Conservation (phyloP, 2,113 vertebrate genomes). For the Xenopus laevis region DNA sequence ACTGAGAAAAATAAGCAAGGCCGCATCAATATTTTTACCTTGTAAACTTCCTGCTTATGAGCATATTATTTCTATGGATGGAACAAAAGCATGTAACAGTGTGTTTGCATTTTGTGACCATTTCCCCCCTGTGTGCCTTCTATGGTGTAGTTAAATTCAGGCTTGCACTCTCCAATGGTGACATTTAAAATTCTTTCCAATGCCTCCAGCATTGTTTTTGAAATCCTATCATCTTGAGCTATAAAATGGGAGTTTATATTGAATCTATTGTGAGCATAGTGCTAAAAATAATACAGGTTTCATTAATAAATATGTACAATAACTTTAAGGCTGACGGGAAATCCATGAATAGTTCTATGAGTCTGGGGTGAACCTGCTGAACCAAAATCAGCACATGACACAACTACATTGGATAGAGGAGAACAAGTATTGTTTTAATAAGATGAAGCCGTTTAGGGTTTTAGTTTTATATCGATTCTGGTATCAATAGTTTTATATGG, state of each 20-base stretch:
- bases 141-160: conserved; percentile 33
- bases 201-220: conserved; percentile 40
- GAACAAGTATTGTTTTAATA: too few relatives aligned
- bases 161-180: conserved; percentile 25
- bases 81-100: not conserved
- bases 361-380: not conserved
- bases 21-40: not conserved
- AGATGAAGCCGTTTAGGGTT: too few relatives aligned
- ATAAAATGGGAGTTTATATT: conserved; percentile 22
- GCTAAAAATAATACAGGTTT: not conserved
- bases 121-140: conserved; percentile 13
- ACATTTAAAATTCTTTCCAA: conserved; percentile 37
- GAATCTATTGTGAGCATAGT: conserved; percentile 7
- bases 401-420: too few relatives aligned
- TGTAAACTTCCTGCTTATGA: not conserved
- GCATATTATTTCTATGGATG: not conserved
- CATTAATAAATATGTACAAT: not conserved
- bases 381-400: not conserved
- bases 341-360: not conserved
- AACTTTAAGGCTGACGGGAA: not conserved
- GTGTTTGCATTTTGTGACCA: conserved; percentile 21
- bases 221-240: conserved; percentile 34
- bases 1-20: not conserved
- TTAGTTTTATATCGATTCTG: too few relatives aligned
- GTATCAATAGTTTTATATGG: too few relatives aligned